Evolutionary conservation across 2,113 vertebrate species (phyloP), one percentile per base, ranked within the genome.

Genomic region (Erpornis zantholeuca): DNA sequence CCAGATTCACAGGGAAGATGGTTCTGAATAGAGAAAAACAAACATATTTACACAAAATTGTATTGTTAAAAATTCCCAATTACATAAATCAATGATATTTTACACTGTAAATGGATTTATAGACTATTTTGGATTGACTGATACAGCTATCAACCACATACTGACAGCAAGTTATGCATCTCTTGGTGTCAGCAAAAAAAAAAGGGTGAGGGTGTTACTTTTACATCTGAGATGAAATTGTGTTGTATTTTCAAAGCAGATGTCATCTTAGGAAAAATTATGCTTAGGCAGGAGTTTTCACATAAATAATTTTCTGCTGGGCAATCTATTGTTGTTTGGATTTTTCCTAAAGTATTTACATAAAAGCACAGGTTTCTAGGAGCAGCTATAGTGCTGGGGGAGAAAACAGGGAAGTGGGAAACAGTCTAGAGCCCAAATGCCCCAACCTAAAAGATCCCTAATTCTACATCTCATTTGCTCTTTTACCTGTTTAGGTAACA

Each of bases 281-380:
- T 97, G 97, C 96, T 97, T 98, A 98, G 96, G 94, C 90, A 97
- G 79, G 95, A 93, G 50, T 97, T 98, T 97, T 96, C 87, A 93
- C 85, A 93, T 97, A 97, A 97, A 98, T 98, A 97, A 97, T 95
- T 97, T 96, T 96, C 94, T 94, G 36, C 92, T 94, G 90, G 94
- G 95, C 93, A 97, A 97, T 97, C 94, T 94, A 98, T 97, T 25
- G 31, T 69, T 76, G 38, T 80, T 33, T 68, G 31, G 68, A 47
- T 42, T 71, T 83, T 47, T 92, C 86, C 86, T 42, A 1, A 92
- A 78, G 35, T 66, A 70, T 86, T 79, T 91, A 7, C 68, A 78
- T 42, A 81, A 86, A 84, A 44, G 21, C 49, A 75, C 86, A 71
- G 47, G n/a, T 65, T 90, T 90, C 29, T 52, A 81, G 60, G 35